Percentiles rank a stretch among this genome's conserved stretches.
Conservation (phyloP, 2,113 vertebrate genomes). For the Axis porcinus region DNA sequence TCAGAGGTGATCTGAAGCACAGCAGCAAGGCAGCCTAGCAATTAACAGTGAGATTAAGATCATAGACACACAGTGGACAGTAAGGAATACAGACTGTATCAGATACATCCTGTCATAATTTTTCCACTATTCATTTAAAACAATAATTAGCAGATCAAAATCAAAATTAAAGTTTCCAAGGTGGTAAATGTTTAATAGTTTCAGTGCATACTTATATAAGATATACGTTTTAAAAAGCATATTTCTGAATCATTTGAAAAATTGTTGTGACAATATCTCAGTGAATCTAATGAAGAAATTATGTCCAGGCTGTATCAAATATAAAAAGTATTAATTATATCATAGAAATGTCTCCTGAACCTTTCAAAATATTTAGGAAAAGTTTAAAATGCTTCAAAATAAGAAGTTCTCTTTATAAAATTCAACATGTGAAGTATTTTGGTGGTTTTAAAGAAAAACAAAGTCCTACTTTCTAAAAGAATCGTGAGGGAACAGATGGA, state of each 20-base stretch:
- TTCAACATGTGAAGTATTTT: not conserved
- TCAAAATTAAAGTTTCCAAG: not conserved
- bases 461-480: not conserved
- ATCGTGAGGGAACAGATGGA: not conserved
- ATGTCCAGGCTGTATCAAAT: not conserved
- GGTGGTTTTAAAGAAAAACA: not conserved
- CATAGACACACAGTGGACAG: not conserved
- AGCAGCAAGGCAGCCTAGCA: not conserved
- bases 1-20: not conserved
- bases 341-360: not conserved
- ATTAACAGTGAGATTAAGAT: not conserved
- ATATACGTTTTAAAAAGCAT: not conserved
- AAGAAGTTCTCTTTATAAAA: not conserved
- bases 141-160: not conserved
- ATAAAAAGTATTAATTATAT: not conserved
- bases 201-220: not conserved
- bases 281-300: conserved; percentile 6
- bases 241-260: not conserved
- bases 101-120: not conserved
- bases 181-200: not conserved
- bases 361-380: conserved; percentile 8
- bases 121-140: not conserved
- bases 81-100: not conserved
- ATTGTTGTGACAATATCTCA: not conserved
- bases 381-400: not conserved